phyloP scores from a whole-genome alignment of 2,113 vertebrate species.

The Raja brachyura region DNA sequence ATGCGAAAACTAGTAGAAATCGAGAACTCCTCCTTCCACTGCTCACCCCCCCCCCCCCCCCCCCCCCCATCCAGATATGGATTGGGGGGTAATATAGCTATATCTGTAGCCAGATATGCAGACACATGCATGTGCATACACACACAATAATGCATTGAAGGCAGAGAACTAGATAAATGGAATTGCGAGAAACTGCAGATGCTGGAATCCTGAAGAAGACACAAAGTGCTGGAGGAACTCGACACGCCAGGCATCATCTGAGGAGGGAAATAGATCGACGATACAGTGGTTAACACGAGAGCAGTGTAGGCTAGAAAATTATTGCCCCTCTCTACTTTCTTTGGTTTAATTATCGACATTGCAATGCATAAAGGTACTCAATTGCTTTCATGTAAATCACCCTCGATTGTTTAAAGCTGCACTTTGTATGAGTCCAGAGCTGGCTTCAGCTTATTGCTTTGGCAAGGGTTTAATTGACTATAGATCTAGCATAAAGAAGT shows the following conservation, averaged over 20 bases:
- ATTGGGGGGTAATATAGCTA: too few relatives aligned
- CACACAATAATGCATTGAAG: too few relatives aligned
- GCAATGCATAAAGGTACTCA: too few relatives aligned
- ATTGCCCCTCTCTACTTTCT: not conserved
- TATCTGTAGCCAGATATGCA: too few relatives aligned
- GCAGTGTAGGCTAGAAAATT: not conserved
- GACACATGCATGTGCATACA: too few relatives aligned
- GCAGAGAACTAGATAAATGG: not conserved
- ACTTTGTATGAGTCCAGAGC: not conserved
- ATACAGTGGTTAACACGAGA: not conserved
- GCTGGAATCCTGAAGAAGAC: too few relatives aligned
- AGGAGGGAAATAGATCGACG: too few relatives aligned
- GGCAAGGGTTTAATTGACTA: not conserved
- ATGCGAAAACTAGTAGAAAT: not conserved
- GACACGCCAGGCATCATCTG: too few relatives aligned
- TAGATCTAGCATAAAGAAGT: too few relatives aligned
- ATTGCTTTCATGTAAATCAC: not conserved
- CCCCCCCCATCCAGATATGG: too few relatives aligned
- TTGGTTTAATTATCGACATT: not conserved
- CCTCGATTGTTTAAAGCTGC: not conserved
- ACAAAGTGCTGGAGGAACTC: too few relatives aligned
- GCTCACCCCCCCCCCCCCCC: too few relatives aligned
- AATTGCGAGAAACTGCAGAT: not conserved
- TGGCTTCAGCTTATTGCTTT: not conserved
- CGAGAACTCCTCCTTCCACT: not conserved